These are phyloP conservation scores for Anastrepha obliqua DNA, from an alignment of 1,140 invertebrate genomes.

Conservation along the genomic window DNA sequence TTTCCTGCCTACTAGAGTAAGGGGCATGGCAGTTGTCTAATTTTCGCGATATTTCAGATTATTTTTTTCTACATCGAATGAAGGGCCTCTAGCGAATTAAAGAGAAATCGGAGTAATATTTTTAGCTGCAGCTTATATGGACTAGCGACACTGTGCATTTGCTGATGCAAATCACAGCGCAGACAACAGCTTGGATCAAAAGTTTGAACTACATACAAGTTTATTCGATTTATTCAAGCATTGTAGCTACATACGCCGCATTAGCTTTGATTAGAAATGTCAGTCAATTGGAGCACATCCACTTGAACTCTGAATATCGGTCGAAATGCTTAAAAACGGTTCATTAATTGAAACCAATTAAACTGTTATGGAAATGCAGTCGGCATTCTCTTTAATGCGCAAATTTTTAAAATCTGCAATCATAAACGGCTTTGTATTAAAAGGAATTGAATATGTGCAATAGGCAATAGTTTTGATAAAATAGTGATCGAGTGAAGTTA, in stretches of 20 bases:
- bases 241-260: background rate
- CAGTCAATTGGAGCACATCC: background rate
- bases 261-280: slow-evolving; percentile 38
- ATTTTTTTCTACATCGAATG: too few relatives aligned
- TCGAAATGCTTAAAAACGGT: background rate
- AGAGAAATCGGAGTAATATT: too few relatives aligned
- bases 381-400: background rate
- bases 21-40: too few relatives aligned
- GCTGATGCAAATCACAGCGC: too few relatives aligned
- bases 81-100: too few relatives aligned
- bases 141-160: too few relatives aligned
- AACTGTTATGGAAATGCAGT: background rate
- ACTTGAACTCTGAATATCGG: background rate
- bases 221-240: background rate
- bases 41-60: too few relatives aligned
- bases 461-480: slow-evolving; percentile 18
- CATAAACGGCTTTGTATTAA: slow-evolving; percentile 10
- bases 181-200: too few relatives aligned
- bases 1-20: too few relatives aligned
- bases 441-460: background rate
- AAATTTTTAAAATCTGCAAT: slow-evolving; percentile 5
- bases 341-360: slow-evolving; percentile 48
- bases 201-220: too few relatives aligned
- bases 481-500: background rate
- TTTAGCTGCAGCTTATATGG: too few relatives aligned